Evolutionary conservation across 2,888 invertebrate genomes (phyloP).

Genomic region (Camptogramma bilineatum): DNA sequence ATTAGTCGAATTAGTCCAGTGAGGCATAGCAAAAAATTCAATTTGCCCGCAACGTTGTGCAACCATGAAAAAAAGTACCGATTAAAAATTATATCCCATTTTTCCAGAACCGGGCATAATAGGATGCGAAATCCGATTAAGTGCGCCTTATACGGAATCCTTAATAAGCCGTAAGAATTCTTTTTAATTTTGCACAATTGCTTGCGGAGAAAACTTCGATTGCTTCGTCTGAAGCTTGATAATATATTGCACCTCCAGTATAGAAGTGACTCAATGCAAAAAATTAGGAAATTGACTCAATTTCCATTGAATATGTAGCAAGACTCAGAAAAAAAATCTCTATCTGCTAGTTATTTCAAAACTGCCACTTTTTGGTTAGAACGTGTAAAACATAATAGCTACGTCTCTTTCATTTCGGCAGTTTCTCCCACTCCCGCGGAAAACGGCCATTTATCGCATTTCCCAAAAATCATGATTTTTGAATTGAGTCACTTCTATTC

Average conservation of each 20-base stretch:
- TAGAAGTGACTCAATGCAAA: too few relatives aligned
- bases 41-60: slow-evolving; percentile 74
- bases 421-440: too few relatives aligned
- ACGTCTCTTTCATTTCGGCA: too few relatives aligned
- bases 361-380: too few relatives aligned
- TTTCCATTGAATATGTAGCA: too few relatives aligned
- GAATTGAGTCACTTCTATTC: too few relatives aligned
- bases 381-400: too few relatives aligned
- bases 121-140: slow-evolving; percentile 77
- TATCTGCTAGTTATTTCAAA: too few relatives aligned
- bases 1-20: slow-evolving; percentile 82
- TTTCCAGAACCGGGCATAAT: slow-evolving; percentile 70
- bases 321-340: too few relatives aligned
- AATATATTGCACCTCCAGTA: background rate
- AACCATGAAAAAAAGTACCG: slow-evolving; percentile 63
- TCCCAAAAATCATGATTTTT: too few relatives aligned
- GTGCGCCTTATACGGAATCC: slow-evolving; percentile 65
- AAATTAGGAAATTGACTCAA: too few relatives aligned
- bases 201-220: background rate
- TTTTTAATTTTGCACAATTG: slow-evolving; percentile 11
- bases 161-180: slow-evolving; percentile 55
- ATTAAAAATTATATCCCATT: slow-evolving; percentile 79
- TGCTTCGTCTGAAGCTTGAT: background rate
- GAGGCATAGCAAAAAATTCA: slow-evolving; percentile 82
- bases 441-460: too few relatives aligned